Conservation (phyloP, 2,113 vertebrate genomes). For the Thalassarche chlororhynchos region DNA sequence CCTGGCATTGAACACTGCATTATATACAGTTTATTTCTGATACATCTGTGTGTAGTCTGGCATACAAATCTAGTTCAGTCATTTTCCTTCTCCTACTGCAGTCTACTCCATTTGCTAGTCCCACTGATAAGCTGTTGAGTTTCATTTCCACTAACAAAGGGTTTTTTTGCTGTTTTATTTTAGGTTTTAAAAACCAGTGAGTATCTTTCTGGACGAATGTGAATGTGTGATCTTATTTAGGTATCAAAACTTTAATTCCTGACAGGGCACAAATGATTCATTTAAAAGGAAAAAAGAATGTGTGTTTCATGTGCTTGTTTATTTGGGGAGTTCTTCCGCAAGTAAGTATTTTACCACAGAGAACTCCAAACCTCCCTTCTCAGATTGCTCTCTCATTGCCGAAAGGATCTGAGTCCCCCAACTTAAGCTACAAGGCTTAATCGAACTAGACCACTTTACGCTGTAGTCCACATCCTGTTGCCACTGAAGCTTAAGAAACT, state of each 20-base stretch:
- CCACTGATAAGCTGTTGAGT: background rate
- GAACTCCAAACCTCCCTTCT: background rate
- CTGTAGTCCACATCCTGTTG: background rate
- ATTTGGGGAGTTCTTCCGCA: background rate
- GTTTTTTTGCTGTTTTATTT: background rate
- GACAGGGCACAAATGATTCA: background rate
- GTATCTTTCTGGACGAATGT: background rate
- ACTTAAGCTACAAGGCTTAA: background rate
- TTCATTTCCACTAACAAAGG: background rate
- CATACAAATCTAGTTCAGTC: background rate
- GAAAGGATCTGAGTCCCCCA: background rate
- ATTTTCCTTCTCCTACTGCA: background rate
- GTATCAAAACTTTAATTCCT: background rate
- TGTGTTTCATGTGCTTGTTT: background rate
- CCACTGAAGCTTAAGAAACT: background rate
- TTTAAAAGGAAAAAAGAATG: background rate
- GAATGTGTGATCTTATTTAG: background rate
- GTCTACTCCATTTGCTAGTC: background rate
- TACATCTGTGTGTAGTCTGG: background rate
- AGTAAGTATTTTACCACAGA: slow-evolving; percentile 9
- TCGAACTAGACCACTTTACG: background rate
- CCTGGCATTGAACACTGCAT: background rate
- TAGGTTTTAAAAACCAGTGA: background rate
- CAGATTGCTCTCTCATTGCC: background rate
- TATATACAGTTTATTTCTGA: background rate